Percentiles rank a stretch among this genome's conserved stretches.
Conservation (phyloP, 2,797 vertebrate species). For the Phrynocephalus forsythii region DNA sequence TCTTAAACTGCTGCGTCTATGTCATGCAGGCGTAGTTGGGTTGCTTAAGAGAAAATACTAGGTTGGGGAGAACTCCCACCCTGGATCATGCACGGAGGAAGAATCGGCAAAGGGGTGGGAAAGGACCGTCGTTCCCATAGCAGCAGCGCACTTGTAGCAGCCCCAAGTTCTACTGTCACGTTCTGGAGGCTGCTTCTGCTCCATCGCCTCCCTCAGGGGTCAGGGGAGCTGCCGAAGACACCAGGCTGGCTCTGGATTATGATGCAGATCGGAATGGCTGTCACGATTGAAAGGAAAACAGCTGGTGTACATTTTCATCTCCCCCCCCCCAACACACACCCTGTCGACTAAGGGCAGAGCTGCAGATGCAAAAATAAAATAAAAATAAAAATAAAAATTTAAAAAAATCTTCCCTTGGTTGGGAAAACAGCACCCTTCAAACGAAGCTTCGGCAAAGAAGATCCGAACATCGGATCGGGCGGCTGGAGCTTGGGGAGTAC, state of each 20-base stretch:
- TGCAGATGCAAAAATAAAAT: not conserved
- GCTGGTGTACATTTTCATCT: constrained; percentile 25
- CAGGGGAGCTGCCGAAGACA: constrained; percentile 2
- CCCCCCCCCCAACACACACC: not conserved
- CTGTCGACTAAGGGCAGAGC: constrained; percentile 18
- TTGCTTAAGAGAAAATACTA: not conserved
- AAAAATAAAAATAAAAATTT: not conserved
- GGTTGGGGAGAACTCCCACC: not conserved
- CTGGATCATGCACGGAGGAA: not conserved
- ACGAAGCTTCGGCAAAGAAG: not conserved
- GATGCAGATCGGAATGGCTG: constrained; percentile 7
- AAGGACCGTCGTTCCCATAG: not conserved
- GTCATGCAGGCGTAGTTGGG: too few species aligned
- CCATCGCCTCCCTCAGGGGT: not conserved
- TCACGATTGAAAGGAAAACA: constrained; percentile 27
- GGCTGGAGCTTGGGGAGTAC: too few species aligned
- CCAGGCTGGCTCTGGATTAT: not conserved
- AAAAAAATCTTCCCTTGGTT: not conserved
- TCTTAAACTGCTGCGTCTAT: not conserved
- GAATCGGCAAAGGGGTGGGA: not conserved
- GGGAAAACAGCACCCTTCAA: not conserved
- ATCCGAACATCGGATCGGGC: fast-evolving
- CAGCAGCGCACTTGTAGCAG: not conserved
- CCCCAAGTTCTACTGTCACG: too few species aligned
- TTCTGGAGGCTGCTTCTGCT: constrained; percentile 2